Conservation (phyloP, 23 tunicate species). For the Botrylloides violaceus region DNA sequence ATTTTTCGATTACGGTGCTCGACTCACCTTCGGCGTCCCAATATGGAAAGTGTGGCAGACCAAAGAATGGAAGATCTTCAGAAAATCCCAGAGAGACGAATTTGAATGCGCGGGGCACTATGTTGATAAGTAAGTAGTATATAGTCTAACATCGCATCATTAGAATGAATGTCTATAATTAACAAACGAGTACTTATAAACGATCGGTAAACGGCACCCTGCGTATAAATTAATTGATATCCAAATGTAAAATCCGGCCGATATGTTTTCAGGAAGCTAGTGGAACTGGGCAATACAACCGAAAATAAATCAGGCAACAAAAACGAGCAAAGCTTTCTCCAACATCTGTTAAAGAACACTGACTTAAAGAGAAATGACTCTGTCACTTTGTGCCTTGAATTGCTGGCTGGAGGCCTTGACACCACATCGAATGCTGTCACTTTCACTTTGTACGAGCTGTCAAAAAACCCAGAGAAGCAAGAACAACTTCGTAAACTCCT, state of each 20-base stretch:
- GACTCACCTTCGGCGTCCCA: slow-evolving; percentile 82
- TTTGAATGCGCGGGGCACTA: slow-evolving; percentile 77
- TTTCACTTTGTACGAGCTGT: slow-evolving; percentile 61
- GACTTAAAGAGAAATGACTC: slow-evolving; percentile 54
- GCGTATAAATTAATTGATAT: not conserved
- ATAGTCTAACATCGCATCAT: not conserved
- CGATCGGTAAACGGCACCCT: too few relatives aligned
- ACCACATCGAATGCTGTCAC: slow-evolving; percentile 74
- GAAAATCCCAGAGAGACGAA: slow-evolving; percentile 74
- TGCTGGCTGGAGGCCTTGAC: slow-evolving; percentile 92
- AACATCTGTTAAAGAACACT: slow-evolving; percentile 47
- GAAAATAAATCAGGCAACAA: not conserved
- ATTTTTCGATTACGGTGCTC: slow-evolving; percentile 92
- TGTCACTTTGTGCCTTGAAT: slow-evolving; percentile 61
- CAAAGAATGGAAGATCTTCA: slow-evolving; percentile 67
- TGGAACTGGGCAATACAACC: slow-evolving; percentile 19
- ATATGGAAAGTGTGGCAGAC: slow-evolving; percentile 77
- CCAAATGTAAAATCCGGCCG: not conserved
- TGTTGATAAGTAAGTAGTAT: slow-evolving; percentile 60
- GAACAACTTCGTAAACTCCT: slow-evolving; percentile 39
- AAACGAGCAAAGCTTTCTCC: slow-evolving; percentile 33
- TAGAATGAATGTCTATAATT: not conserved
- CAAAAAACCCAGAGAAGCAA: slow-evolving; percentile 55
- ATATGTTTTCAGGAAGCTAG: slow-evolving; percentile 45
- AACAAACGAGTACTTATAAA: not conserved